Evolutionary conservation across 1,140 invertebrate species (phyloP).

Genomic region (Diabrotica virgifera): DNA sequence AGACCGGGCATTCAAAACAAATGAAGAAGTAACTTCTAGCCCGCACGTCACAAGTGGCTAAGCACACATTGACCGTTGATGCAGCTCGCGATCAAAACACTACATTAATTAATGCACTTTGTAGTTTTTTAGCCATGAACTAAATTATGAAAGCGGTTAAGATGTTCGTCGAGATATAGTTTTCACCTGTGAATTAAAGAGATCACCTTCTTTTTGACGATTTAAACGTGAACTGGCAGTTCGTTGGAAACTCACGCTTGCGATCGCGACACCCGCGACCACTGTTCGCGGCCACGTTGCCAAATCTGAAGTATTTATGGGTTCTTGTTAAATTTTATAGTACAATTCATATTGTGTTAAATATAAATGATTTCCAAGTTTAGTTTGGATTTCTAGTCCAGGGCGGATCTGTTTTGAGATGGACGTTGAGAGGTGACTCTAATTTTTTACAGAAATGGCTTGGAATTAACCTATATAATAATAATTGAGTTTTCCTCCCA

Average conservation of each 20-base stretch:
- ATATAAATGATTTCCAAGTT: no score
- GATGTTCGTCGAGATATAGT: not conserved
- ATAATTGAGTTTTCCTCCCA: no score
- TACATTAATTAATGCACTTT: constrained; percentile 9
- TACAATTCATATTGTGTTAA: no score
- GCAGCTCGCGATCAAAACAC: not conserved
- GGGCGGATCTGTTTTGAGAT: no score
- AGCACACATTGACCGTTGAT: not conserved
- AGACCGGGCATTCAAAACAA: not conserved
- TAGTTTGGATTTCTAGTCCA: no score
- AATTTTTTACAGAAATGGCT: no score
- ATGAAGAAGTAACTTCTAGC: not conserved
- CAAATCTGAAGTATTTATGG: no score
- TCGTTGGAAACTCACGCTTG: not conserved
- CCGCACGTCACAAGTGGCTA: not conserved
- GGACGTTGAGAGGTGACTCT: no score
- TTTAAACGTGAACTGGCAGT: not conserved
- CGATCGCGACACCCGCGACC: not conserved
- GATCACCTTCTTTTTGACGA: not conserved
- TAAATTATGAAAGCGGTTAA: not conserved
- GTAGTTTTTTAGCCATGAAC: not conserved
- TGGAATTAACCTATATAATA: no score
- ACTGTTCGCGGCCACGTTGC: constrained; percentile 2
- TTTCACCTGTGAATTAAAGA: not conserved
- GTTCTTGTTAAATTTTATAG: no score